phyloP scores from a whole-genome alignment of 1,140 invertebrate genomes.

The Zaprionus lachaisei region DNA sequence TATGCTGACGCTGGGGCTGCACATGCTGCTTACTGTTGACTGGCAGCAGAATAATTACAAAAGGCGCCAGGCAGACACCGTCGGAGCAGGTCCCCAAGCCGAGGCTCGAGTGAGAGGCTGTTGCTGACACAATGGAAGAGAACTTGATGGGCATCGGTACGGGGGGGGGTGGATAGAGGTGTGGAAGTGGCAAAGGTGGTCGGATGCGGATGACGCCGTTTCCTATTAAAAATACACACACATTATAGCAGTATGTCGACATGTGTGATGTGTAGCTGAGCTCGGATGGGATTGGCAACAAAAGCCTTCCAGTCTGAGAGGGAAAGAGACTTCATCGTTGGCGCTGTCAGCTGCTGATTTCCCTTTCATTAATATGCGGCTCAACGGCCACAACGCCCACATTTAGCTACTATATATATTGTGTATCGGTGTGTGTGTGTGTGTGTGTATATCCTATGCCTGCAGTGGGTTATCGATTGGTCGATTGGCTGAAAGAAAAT shows the following conservation, averaged over 20 bases:
- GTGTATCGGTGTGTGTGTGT: not conserved
- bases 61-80: conserved; percentile 32
- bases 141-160: not conserved
- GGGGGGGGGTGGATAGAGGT: not conserved
- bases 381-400: conserved; percentile 18
- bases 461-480: conserved; percentile 41
- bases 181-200: not conserved
- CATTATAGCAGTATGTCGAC: conserved; percentile 17
- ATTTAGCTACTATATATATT: not conserved
- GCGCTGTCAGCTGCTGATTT: conserved; percentile 47
- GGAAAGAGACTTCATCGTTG: too few species aligned
- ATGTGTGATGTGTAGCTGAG: conserved; percentile 26
- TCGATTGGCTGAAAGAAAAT: conserved; percentile 18
- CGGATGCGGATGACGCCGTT: conserved; percentile 37
- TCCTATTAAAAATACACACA: conserved; percentile 48
- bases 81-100: conserved; percentile 6
- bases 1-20: conserved; percentile 14
- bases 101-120: conserved; percentile 10
- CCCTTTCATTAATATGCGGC: conserved; percentile 54
- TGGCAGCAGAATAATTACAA: conserved; percentile 44
- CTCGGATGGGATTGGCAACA: conserved; percentile 35
- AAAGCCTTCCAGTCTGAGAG: conserved; percentile 16
- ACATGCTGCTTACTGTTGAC: conserved; percentile 4
- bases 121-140: conserved; percentile 26
- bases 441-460: not conserved